Base-by-base conservation (phyloP, 2,888 invertebrate species). In the Heliconius ethilla region DNA sequence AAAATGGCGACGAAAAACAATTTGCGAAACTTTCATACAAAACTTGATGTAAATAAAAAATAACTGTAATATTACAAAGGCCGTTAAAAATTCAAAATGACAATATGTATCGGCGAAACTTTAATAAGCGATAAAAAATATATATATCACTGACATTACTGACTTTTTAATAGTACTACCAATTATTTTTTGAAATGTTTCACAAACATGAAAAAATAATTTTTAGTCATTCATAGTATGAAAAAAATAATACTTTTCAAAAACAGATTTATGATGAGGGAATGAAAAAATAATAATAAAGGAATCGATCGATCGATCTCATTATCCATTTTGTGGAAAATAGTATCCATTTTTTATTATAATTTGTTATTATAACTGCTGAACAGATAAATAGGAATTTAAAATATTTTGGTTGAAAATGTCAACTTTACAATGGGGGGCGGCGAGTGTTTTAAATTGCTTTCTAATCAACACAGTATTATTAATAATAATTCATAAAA, bases 21-120 rank as follows among this genome's bases (percentile, higher is more conserved):
- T 62, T 73, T 73, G 77, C 40, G 76, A 77, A 82, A 81, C 83
- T 83, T 78, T 80, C 84, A 82, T 82, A 82, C 82, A 83, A 82
- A 83, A 83, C 29, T 81, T 80, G 79, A 75, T 76, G 75, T 78
- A 82, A 82, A 81, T 81, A 84, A 82, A 85, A 83, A 82, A 82
- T 81, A 79, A 78, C 80, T 81, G 81, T 80, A 81, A 79, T 75
- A 82, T 82, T 81, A 78, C 80, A 81, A 85, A 85, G 83, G 82
- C 82, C 82, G 82, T 81, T 80, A 88, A 87, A 89, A 87, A 89
- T 89, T 89, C 83, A 82, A 87, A 87, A 88, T 87, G 86, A 86
- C 83, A 55, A 29, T 29, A 51, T 29, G 83, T 82, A 85, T 86
- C 85, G 87, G 87, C 87, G 87, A 89, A 87, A 85, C 85, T 85